phyloP scores from a whole-genome alignment of 2,888 invertebrate species.

The Ypsolopha scabrella region DNA sequence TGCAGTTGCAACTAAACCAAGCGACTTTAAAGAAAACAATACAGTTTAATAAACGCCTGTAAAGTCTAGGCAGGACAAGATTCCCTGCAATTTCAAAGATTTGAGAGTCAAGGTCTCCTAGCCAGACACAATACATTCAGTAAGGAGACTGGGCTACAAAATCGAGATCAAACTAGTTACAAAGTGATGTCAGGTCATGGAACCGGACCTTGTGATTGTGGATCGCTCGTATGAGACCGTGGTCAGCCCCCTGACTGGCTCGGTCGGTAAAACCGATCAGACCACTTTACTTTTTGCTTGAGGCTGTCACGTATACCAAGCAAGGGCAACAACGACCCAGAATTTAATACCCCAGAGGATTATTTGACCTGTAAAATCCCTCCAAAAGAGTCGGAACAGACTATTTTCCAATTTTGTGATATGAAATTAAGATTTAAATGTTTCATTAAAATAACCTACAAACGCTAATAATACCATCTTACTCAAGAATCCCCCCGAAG shows the following conservation, averaged over 20 bases:
- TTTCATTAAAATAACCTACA: too few relatives aligned
- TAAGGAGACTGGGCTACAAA: neutral
- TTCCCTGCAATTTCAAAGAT: neutral
- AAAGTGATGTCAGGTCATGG: slow-evolving; percentile 20
- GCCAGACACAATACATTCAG: neutral
- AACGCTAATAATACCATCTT: too few relatives aligned
- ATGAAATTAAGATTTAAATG: too few relatives aligned
- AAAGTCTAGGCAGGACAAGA: neutral
- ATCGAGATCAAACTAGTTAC: neutral
- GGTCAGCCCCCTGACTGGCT: neutral
- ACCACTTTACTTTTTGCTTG: slow-evolving; percentile 16
- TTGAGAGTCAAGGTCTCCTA: neutral
- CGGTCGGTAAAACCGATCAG: slow-evolving; percentile 14
- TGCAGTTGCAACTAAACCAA: too few relatives aligned
- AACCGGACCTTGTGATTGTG: slow-evolving; percentile 20
- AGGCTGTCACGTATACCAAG: slow-evolving; percentile 24
- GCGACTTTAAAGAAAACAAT: too few relatives aligned
- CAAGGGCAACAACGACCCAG: slow-evolving; percentile 17
- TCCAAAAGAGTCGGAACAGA: too few relatives aligned
- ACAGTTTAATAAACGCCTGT: too few relatives aligned
- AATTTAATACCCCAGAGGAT: slow-evolving; percentile 14
- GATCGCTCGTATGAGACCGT: slow-evolving; percentile 20
- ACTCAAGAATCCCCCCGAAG: too few relatives aligned
- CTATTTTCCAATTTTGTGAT: too few relatives aligned
- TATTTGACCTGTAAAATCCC: neutral